Conservation (phyloP, 2,888 invertebrate species). For the Tachina grossa region DNA sequence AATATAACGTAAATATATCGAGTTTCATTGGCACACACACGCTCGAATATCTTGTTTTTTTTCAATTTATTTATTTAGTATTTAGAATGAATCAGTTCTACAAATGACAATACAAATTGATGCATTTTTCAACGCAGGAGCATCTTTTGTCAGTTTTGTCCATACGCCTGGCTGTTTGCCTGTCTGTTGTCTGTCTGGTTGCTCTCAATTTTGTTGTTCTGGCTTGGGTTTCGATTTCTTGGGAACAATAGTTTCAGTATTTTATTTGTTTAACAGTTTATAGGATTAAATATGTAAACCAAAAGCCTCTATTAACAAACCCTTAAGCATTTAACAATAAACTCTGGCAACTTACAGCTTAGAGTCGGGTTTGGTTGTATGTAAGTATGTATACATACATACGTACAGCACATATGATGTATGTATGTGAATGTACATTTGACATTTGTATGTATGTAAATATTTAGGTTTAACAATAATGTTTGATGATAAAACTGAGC, state of each 20-base stretch:
- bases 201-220: slow-evolving; percentile 50
- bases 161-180: slow-evolving; percentile 17
- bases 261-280: slow-evolving; percentile 68
- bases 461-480: background rate
- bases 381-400: background rate
- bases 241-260: slow-evolving; percentile 57
- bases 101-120: slow-evolving; percentile 69
- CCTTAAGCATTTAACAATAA: slow-evolving; percentile 44
- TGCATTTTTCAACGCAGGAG: slow-evolving; percentile 49
- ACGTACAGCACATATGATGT: too few species aligned
- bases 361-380: slow-evolving; percentile 30
- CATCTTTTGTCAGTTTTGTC: slow-evolving; percentile 54
- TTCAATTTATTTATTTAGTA: slow-evolving; percentile 41
- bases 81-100: slow-evolving; percentile 60
- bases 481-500: background rate
- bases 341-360: slow-evolving; percentile 47
- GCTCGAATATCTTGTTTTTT: slow-evolving; percentile 15
- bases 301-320: slow-evolving; percentile 18
- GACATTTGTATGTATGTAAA: too few species aligned
- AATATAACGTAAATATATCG: slow-evolving; percentile 70
- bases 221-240: slow-evolving; percentile 64
- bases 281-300: slow-evolving; percentile 27
- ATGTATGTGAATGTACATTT: too few species aligned
- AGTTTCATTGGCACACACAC: slow-evolving; percentile 61
- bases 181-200: slow-evolving; percentile 29